Conservation (phyloP, 2,888 invertebrate genomes). For the Torymus texanus region DNA sequence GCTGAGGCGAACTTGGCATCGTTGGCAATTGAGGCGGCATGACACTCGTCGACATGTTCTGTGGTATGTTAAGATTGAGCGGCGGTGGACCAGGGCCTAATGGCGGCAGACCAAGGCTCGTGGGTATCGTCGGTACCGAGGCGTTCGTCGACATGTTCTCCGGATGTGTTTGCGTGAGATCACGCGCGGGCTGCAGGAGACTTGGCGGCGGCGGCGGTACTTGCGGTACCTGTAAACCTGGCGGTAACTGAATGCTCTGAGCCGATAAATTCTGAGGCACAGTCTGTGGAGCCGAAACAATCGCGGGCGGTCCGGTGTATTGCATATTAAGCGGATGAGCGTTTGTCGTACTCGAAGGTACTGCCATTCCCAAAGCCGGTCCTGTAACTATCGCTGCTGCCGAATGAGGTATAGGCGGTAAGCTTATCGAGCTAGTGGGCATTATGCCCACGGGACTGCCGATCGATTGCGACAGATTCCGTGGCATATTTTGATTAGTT, state of each 20-base stretch:
- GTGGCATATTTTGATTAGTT: slow-evolving; percentile 64
- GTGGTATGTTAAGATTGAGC: slow-evolving; percentile 72
- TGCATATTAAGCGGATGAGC: slow-evolving; percentile 71
- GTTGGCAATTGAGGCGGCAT: slow-evolving; percentile 61
- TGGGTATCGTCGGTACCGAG: slow-evolving; percentile 33
- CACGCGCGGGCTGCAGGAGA: slow-evolving; percentile 53
- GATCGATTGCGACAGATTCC: slow-evolving; percentile 70
- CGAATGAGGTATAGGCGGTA: slow-evolving; percentile 50
- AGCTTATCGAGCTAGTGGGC: slow-evolving; percentile 42
- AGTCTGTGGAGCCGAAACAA: slow-evolving; percentile 67
- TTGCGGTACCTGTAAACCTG: slow-evolving; percentile 58
- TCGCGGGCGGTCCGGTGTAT: slow-evolving; percentile 66
- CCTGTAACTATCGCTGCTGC: slow-evolving; percentile 55
- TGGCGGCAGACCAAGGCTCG: slow-evolving; percentile 42
- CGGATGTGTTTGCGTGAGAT: slow-evolving; percentile 61
- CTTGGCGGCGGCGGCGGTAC: slow-evolving; percentile 53
- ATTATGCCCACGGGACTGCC: slow-evolving; percentile 60
- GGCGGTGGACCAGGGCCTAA: slow-evolving; percentile 61
- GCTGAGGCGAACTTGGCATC: slow-evolving; percentile 69
- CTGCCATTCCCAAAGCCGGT: slow-evolving; percentile 46
- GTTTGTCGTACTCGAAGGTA: slow-evolving; percentile 43
- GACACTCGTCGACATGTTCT: slow-evolving; percentile 67
- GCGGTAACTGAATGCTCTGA: slow-evolving; percentile 64
- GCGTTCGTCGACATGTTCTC: slow-evolving; percentile 67
- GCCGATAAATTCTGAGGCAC: slow-evolving; percentile 70